These are phyloP conservation scores for Periophthalmus modestus DNA, from an alignment of 2,113 vertebrate species.

Conservation along the genomic window DNA sequence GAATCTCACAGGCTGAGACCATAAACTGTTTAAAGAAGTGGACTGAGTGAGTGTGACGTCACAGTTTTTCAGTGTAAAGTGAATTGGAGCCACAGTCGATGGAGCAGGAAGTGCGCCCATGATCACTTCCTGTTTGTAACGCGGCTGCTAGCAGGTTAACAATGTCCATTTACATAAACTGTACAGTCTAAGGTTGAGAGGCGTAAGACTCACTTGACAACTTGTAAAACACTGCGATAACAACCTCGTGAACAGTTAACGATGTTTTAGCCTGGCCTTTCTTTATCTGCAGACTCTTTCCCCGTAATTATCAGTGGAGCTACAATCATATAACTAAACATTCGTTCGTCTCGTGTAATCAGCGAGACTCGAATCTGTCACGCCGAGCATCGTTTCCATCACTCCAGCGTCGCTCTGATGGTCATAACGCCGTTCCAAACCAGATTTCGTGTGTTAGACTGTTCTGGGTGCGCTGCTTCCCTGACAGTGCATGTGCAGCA, in stretches of 20 bases:
- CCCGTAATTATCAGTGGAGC: conserved; percentile 29
- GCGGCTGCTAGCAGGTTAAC: no score
- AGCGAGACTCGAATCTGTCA: conserved; percentile 47
- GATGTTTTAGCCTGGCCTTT: conserved; percentile 32
- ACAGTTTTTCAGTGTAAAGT: no score
- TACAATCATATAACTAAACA: conserved; percentile 53
- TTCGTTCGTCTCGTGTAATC: conserved; percentile 41
- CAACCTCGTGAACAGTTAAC: conserved; percentile 15
- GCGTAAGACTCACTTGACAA: conserved; percentile 40
- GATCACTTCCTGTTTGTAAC: no score
- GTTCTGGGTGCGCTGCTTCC: conserved; percentile 40
- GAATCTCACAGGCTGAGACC: conserved; percentile 30
- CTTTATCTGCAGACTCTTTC: conserved; percentile 25
- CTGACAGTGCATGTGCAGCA: conserved; percentile 53
- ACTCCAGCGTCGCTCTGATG: conserved; percentile 40
- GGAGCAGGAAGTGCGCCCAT: no score
- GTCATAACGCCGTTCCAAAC: conserved; percentile 32
- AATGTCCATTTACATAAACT: no score
- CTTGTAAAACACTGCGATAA: conserved; percentile 42
- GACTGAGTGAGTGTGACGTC: no score
- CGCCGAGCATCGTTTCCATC: conserved; percentile 44
- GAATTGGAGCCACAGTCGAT: no score
- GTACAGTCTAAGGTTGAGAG: background rate
- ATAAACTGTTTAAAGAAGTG: no score
- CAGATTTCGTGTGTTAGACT: conserved; percentile 55